Conservation (phyloP, 2,888 invertebrate species). For the Strigamia crassipes region DNA sequence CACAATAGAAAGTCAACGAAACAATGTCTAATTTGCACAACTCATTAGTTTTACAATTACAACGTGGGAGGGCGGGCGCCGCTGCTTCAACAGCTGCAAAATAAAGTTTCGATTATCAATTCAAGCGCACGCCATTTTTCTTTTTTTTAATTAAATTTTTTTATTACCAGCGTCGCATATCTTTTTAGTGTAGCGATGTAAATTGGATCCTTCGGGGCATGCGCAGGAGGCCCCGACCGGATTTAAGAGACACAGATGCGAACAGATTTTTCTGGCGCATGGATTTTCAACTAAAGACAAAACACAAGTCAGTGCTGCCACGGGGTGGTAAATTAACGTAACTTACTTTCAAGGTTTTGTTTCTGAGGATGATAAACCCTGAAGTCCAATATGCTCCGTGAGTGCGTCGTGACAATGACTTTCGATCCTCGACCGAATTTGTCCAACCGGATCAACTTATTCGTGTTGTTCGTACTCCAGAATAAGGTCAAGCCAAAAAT, state of each 20-base stretch:
- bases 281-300: conserved; percentile 56
- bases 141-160: no score
- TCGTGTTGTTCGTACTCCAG: conserved; percentile 87
- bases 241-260: conserved; percentile 89
- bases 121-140: not conserved
- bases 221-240: conserved; percentile 86
- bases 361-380: conserved; percentile 82
- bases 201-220: conserved; percentile 75
- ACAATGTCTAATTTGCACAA: not conserved
- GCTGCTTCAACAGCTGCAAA: conserved; percentile 10
- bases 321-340: not conserved
- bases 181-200: conserved; percentile 22
- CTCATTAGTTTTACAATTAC: conserved; percentile 15
- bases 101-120: not conserved
- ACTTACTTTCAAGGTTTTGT: conserved; percentile 74
- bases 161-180: conserved; percentile 24
- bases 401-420: conserved; percentile 77
- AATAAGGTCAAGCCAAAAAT: conserved; percentile 93
- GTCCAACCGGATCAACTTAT: conserved; percentile 86
- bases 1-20: not conserved
- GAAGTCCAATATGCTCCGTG: conserved; percentile 83
- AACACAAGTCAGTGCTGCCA: not conserved
- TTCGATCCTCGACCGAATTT: conserved; percentile 96
- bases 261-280: conserved; percentile 75
- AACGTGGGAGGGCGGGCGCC: not conserved